phyloP scores from a whole-genome alignment of 2,797 vertebrate species.

The Petrocephalus sullivani region DNA sequence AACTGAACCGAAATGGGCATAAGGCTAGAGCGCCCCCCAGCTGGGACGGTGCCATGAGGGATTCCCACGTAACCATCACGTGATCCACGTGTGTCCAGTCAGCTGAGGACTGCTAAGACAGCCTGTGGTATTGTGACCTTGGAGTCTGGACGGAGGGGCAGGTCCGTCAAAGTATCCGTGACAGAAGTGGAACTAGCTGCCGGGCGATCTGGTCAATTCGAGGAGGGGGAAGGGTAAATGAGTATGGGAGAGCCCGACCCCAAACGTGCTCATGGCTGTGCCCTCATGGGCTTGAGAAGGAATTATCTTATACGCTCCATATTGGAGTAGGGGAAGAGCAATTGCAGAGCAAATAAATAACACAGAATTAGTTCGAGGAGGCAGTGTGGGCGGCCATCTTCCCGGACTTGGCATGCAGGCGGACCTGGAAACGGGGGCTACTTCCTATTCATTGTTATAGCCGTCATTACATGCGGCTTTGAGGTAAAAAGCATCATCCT shows the following conservation, averaged over 20 bases:
- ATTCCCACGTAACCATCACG: background rate
- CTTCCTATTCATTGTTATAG: constrained; percentile 5
- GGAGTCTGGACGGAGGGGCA: constrained; percentile 25
- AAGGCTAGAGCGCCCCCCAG: background rate
- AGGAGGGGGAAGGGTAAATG: background rate
- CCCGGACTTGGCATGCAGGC: background rate
- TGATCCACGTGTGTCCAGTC: background rate
- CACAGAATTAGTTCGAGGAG: background rate
- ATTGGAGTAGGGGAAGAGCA: background rate
- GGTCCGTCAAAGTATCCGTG: constrained; percentile 24
- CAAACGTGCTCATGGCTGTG: background rate
- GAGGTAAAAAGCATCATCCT: background rate
- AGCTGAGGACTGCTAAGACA: background rate
- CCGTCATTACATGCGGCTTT: constrained; percentile 3
- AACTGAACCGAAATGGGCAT: background rate
- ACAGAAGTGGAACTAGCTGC: constrained; percentile 38
- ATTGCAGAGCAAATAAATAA: constrained; percentile 8
- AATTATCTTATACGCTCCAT: background rate
- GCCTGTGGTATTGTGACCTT: constrained; percentile 6
- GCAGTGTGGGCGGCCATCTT: background rate
- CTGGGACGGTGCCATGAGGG: background rate
- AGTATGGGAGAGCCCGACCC: background rate
- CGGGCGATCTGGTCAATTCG: constrained; percentile 15
- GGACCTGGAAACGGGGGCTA: background rate
- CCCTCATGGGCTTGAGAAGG: background rate